phyloP scores from a whole-genome alignment of 2,888 invertebrate genomes.

The Ormyrus pomaceus region DNA sequence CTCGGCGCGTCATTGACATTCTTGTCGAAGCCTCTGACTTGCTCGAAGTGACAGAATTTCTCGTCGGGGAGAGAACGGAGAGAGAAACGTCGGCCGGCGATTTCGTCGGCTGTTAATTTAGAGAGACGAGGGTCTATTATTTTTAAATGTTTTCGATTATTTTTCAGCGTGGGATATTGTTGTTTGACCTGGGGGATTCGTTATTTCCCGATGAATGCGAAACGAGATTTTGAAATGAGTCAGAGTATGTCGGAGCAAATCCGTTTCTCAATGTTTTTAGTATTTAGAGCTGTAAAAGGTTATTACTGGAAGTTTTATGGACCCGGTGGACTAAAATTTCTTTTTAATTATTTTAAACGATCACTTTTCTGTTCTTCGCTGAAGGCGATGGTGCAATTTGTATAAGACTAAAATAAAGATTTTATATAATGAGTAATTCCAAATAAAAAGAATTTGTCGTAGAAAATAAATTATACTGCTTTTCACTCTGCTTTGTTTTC shows the following conservation, averaged over 20 bases:
- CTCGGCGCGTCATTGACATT: conserved; percentile 61
- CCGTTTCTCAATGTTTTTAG: not conserved
- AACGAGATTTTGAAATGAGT: too few species aligned
- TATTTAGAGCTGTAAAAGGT: not conserved
- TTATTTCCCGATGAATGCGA: too few species aligned
- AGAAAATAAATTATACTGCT: too few species aligned
- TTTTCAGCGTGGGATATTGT: too few species aligned
- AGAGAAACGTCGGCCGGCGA: not conserved
- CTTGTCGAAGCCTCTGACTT: conserved; percentile 42
- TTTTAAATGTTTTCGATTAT: too few species aligned
- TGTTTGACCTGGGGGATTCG: too few species aligned
- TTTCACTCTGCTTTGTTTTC: too few species aligned
- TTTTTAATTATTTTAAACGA: conserved; percentile 8
- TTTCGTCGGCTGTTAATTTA: not conserved
- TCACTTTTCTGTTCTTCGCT: not conserved
- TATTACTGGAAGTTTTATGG: conserved; percentile 1
- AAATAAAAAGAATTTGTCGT: too few species aligned
- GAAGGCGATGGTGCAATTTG: conserved; percentile 1
- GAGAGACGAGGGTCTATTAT: not conserved
- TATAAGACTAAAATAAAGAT: not conserved
- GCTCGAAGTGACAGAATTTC: conserved; percentile 25
- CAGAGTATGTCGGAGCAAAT: not conserved
- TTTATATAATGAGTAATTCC: not conserved
- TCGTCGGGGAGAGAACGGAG: not conserved
- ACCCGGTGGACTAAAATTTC: not conserved